These are phyloP conservation scores for Sceloporus undulatus DNA, from an alignment of 2,113 vertebrate species.

Conservation along the genomic window DNA sequence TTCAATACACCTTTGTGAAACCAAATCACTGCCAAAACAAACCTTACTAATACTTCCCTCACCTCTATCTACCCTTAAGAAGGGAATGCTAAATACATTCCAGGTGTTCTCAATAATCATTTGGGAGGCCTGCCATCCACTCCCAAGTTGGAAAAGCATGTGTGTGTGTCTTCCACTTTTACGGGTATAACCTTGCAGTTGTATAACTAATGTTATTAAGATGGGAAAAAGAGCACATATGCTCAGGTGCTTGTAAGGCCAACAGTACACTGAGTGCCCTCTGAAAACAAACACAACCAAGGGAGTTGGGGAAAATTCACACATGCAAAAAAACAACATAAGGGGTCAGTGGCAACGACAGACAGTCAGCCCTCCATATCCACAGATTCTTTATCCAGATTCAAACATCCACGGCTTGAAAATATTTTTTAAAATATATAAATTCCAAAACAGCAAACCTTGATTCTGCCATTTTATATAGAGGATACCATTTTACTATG, in stretches of 20 bases:
- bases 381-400: too few relatives aligned
- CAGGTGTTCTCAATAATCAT: conserved; percentile 65
- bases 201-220: conserved; percentile 39
- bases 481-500: too few relatives aligned
- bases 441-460: too few relatives aligned
- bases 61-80: conserved; percentile 39
- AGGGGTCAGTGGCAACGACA: not conserved
- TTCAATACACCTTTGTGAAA: not conserved
- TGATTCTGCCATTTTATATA: too few relatives aligned
- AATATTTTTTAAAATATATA: too few relatives aligned
- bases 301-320: not conserved
- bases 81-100: conserved; percentile 55
- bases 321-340: conserved; percentile 20
- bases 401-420: too few relatives aligned
- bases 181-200: conserved; percentile 48
- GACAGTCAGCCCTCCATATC: not conserved
- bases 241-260: conserved; percentile 36
- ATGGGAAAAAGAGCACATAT: not conserved
- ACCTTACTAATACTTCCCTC: conserved; percentile 38
- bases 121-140: conserved; percentile 58
- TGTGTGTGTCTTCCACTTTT: conserved; percentile 37
- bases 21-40: not conserved
- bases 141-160: conserved; percentile 55
- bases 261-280: not conserved
- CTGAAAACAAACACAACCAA: conserved; percentile 18